These are phyloP conservation scores for Fringilla coelebs DNA, from an alignment of 2,797 vertebrate genomes.

Conservation along the genomic window DNA sequence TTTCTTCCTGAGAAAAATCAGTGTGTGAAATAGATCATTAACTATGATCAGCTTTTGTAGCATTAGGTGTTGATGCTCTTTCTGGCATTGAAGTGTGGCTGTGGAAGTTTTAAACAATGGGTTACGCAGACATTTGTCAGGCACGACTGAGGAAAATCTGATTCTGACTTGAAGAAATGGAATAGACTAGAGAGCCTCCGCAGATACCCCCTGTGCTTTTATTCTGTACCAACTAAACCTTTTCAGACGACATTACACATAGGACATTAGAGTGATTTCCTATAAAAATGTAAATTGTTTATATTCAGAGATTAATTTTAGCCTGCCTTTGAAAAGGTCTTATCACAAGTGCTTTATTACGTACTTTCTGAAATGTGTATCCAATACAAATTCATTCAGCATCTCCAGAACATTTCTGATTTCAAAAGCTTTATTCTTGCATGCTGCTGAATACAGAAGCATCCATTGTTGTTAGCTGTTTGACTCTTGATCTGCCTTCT, in stretches of 20 bases:
- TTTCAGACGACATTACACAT: background rate
- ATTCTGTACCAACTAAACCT: background rate
- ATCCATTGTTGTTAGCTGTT: background rate
- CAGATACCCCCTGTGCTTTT: background rate
- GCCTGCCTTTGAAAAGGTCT: background rate
- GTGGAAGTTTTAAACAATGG: background rate
- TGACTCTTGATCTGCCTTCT: background rate
- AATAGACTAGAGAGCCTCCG: background rate
- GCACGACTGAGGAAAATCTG: background rate
- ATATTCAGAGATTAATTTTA: background rate
- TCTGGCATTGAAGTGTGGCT: background rate
- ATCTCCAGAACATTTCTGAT: background rate
- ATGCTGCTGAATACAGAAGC: background rate
- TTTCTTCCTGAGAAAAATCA: background rate
- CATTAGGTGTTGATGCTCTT: background rate
- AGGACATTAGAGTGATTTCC: background rate
- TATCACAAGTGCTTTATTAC: background rate
- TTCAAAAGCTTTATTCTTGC: background rate
- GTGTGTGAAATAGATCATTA: background rate
- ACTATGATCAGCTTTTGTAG: background rate
- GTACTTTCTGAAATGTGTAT: background rate
- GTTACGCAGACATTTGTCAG: background rate
- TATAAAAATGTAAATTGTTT: background rate
- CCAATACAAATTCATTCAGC: background rate
- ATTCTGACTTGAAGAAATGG: background rate